phyloP scores from a whole-genome alignment of 2,113 vertebrate genomes.

The Pipa parva region DNA sequence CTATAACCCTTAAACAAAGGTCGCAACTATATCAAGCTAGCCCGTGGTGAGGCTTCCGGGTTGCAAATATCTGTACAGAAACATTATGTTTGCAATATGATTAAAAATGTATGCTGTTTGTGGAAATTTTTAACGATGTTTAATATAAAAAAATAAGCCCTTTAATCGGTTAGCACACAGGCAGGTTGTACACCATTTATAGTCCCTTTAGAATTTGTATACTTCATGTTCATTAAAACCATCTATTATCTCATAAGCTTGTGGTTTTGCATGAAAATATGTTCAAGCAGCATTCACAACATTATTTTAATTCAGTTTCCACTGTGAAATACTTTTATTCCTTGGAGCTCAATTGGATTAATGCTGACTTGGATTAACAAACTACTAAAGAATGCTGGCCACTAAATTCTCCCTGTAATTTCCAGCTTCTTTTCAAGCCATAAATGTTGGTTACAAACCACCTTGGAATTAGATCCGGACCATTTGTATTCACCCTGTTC shows the following conservation, averaged over 20 bases:
- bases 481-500: conserved; percentile 14
- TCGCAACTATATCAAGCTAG: too few relatives aligned
- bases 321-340: conserved; percentile 26
- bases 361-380: conserved; percentile 33
- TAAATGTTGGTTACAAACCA: conserved; percentile 34
- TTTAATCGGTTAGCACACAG: conserved; percentile 4
- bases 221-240: conserved; percentile 18
- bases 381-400: conserved; percentile 18
- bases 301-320: conserved; percentile 23
- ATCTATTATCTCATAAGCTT: conserved; percentile 31
- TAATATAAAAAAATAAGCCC: conserved; percentile 1
- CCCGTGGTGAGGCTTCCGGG: too few relatives aligned
- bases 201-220: conserved; percentile 13
- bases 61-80: too few relatives aligned
- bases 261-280: conserved; percentile 6
- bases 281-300: conserved; percentile 8
- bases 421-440: conserved; percentile 13
- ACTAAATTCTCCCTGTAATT: conserved; percentile 31
- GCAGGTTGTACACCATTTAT: conserved; percentile 6
- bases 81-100: too few relatives aligned
- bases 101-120: too few relatives aligned
- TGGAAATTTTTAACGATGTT: not conserved
- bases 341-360: conserved; percentile 18
- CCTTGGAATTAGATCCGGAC: conserved; percentile 13
- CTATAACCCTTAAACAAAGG: too few relatives aligned